Base-by-base conservation (phyloP, 2,113 vertebrate genomes). In the Oncorhynchus keta region DNA sequence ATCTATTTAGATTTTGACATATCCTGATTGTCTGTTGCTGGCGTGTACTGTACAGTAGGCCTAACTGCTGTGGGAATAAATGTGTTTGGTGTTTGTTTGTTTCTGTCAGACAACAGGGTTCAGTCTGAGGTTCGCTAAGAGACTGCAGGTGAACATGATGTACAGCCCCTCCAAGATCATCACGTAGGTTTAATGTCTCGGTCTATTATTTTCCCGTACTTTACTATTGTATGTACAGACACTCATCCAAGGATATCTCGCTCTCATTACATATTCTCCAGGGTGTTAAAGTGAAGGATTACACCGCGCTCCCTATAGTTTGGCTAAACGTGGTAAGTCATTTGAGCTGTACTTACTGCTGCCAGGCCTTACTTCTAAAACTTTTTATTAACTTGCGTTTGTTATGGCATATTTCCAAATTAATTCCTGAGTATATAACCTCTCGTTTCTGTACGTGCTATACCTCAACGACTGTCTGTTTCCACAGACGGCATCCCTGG, bases 241-340 rank as follows among this genome's bases (percentile, higher is more conserved):
- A 18, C 16, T 55, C 13, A 5, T 55, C 51, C 16, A 5, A 55
- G 14, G 3, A 55, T 0, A 55, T 24, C 59, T 62, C 59, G 3
- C 59, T 57, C 55, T 45, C 39, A 45, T 45, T 45, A 45, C 39
- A 45, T 68, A 48, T 24, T 51, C 39, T 26, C 20, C 92, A 99
- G 98, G 0, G 79, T 95, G 73, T 84, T 99, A 49, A 93, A 48
- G 79, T 99, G 64, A 88, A 90, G 73, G 70, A 78, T 0, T 49
- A 90, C 51, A 98, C 95, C 2, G 0, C 96, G 64, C 95, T 98
- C 73, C 98, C 98, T 72, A 0, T 99, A 73, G 82, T 95, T 78
- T 99, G 98, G 98, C 89, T 99, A 72, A 98, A 98, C 84, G 97
- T 99, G 95, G 98, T 98, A 75, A 91, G 94, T 70, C n/a, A 22